These are phyloP conservation scores for Fistularia tabacaria DNA, from an alignment of 2,797 vertebrate species.

Conservation along the genomic window DNA sequence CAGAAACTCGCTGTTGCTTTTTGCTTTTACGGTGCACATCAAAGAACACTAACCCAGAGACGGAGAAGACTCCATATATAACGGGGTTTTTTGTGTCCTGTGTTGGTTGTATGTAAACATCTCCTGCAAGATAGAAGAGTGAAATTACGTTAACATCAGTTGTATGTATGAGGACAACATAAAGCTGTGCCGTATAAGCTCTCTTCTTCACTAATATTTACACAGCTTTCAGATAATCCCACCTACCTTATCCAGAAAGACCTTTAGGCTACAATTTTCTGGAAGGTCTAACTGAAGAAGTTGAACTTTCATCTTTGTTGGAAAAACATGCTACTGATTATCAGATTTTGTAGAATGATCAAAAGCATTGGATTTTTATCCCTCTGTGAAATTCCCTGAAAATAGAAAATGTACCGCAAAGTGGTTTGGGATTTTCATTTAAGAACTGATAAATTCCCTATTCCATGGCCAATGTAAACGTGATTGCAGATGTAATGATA, in stretches of 20 bases:
- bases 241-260: slow-evolving; percentile 11
- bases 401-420: slow-evolving; percentile 13
- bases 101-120: slow-evolving; percentile 95
- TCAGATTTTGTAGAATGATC: slow-evolving; percentile 11
- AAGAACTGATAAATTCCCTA: no score
- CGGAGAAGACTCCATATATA: slow-evolving; percentile 94
- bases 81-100: slow-evolving; percentile 96
- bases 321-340: slow-evolving; percentile 18
- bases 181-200: slow-evolving; percentile 19
- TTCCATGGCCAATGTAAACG: no score
- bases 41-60: slow-evolving; percentile 84
- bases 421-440: no score
- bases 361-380: not conserved
- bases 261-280: slow-evolving; percentile 23
- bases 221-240: slow-evolving; percentile 41
- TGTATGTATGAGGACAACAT: slow-evolving; percentile 23
- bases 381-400: slow-evolving; percentile 7
- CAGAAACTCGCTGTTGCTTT: not conserved
- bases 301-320: slow-evolving; percentile 16
- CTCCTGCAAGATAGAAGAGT: slow-evolving; percentile 77
- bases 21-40: not conserved
- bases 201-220: slow-evolving; percentile 51
- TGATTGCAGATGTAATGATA: no score
- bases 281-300: slow-evolving; percentile 8
- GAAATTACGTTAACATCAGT: slow-evolving; percentile 31